Evolutionary conservation across 2,888 invertebrate genomes (phyloP).

Genomic region (Latrodectus hesperus): DNA sequence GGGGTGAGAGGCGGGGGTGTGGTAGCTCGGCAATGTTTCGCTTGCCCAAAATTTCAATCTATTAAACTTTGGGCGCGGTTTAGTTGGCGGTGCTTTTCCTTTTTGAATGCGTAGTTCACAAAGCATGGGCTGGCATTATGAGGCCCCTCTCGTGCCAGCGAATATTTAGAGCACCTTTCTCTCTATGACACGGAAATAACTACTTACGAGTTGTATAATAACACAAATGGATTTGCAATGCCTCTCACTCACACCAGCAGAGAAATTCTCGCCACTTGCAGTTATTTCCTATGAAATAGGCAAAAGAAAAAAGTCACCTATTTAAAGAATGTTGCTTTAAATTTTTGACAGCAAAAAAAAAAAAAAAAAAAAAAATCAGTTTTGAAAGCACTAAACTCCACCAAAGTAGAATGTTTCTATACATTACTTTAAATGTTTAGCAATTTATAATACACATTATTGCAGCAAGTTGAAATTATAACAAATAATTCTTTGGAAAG

Average conservation of each 20-base stretch:
- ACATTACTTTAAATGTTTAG: no score
- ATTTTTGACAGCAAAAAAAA: no score
- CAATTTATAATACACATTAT: no score
- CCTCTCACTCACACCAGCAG: background rate
- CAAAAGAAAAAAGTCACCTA: no score
- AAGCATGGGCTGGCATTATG: background rate
- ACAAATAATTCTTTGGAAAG: no score
- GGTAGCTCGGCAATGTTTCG: slow-evolving; percentile 31
- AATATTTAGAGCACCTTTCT: background rate
- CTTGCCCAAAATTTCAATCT: slow-evolving; percentile 62
- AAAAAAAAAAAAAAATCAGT: no score
- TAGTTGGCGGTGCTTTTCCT: background rate
- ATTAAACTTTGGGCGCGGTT: slow-evolving; percentile 63
- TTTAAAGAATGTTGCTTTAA: no score
- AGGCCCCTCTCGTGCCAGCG: background rate
- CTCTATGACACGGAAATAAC: background rate
- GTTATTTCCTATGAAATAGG: no score
- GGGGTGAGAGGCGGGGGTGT: slow-evolving; percentile 17
- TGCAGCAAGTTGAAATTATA: no score
- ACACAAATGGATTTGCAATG: background rate
- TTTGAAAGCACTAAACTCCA: no score
- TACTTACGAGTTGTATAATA: background rate
- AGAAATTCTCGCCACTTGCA: no score
- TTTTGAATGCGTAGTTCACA: background rate
- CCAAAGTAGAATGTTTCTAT: no score